phyloP scores from a whole-genome alignment of 2,797 vertebrate genomes.

The Phalloptychus januarius region DNA sequence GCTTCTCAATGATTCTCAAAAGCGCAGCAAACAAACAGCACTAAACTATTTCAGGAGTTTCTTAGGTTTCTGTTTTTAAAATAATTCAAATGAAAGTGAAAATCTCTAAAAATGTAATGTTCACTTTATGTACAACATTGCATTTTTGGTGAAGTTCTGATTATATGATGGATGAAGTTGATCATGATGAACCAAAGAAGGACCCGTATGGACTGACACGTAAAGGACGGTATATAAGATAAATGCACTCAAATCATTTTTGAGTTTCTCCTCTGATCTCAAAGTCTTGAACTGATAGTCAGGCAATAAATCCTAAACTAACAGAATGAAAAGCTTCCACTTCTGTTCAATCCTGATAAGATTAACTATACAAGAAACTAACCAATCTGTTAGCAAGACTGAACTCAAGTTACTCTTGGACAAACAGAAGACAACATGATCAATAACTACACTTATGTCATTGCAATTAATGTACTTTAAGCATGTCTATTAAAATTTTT shows the following conservation, averaged over 20 bases:
- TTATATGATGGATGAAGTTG: slow-evolving; percentile 9
- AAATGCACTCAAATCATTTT: slow-evolving; percentile 1
- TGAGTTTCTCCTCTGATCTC: not conserved
- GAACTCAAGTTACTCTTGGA: not conserved
- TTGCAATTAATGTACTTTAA: not conserved
- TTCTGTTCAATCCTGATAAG: not conserved
- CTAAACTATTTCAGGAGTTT: slow-evolving; percentile 40
- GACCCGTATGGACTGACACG: slow-evolving; percentile 22
- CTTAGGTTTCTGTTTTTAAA: slow-evolving; percentile 7
- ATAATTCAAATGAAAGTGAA: slow-evolving; percentile 15
- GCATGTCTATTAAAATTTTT: not conserved
- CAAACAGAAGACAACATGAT: not conserved
- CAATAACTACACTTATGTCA: not conserved
- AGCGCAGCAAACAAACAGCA: slow-evolving; percentile 58
- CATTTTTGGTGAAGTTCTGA: slow-evolving; percentile 8
- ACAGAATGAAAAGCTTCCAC: not conserved
- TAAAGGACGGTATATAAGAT: slow-evolving; percentile 24
- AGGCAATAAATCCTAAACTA: not conserved
- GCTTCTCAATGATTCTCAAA: slow-evolving; percentile 54
- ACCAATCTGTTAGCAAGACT: not conserved
- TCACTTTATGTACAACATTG: slow-evolving; percentile 5
- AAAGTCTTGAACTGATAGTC: not conserved
- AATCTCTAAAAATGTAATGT: slow-evolving; percentile 1
- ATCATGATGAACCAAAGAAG: slow-evolving; percentile 15
- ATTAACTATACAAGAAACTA: not conserved